Evolutionary conservation across 2,113 vertebrate genomes (phyloP).

Genomic region (Pterocles orientalis): DNA sequence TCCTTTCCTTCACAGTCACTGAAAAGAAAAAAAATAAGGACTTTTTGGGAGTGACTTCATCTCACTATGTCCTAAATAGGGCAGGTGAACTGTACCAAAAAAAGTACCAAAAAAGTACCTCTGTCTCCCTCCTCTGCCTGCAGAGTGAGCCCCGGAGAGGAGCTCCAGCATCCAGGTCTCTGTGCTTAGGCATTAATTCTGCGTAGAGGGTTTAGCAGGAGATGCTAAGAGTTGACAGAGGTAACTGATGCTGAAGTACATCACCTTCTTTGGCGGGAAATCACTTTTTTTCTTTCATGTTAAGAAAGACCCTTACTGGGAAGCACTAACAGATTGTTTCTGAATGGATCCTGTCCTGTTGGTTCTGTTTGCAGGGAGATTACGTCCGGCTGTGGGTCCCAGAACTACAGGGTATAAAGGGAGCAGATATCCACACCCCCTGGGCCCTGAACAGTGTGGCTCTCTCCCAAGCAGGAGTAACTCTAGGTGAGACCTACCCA

Average conservation of each 20-base stretch:
- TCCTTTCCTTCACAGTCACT: background rate
- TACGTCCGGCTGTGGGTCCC: slow-evolving; percentile 81
- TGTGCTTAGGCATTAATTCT: background rate
- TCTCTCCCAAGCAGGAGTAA: slow-evolving; percentile 68
- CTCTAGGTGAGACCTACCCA: slow-evolving; percentile 78
- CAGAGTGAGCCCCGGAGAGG: background rate
- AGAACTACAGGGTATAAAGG: slow-evolving; percentile 75
- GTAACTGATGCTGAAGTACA: background rate
- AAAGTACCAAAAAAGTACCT: background rate
- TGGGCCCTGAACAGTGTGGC: slow-evolving; percentile 76
- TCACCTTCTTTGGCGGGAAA: background rate
- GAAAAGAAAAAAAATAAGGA: background rate
- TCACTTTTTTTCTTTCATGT: background rate
- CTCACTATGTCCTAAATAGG: background rate
- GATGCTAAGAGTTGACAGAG: background rate
- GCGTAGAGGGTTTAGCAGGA: background rate
- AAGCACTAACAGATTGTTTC: background rate
- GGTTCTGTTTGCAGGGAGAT: slow-evolving; percentile 75
- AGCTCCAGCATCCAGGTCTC: background rate
- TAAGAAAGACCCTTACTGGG: background rate
- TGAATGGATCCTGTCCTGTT: background rate
- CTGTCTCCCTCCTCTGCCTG: background rate
- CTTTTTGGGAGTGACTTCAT: background rate
- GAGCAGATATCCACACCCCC: slow-evolving; percentile 76
- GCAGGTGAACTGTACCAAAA: background rate